These are phyloP conservation scores for Leptinotarsa defecta DNA, from an alignment of 1,140 invertebrate species.

Conservation along the genomic window DNA sequence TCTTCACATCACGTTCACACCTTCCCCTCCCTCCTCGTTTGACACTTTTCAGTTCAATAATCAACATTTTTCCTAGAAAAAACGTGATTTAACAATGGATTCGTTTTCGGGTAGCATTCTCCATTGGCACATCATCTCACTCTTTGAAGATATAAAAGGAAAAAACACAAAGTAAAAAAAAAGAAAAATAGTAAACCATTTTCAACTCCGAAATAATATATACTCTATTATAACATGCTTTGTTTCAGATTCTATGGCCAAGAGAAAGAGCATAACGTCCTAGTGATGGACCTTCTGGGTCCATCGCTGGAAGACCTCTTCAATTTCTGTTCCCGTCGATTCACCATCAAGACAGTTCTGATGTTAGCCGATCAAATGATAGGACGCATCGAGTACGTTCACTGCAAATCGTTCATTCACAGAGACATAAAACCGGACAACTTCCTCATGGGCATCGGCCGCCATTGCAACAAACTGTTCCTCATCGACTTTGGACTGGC, in stretches of 20 bases:
- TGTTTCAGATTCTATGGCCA: slow-evolving; percentile 68
- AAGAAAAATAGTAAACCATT: not conserved
- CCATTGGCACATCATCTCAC: no score
- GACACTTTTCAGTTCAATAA: no score
- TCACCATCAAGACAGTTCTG: slow-evolving; percentile 91
- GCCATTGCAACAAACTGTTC: slow-evolving; percentile 87
- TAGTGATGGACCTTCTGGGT: slow-evolving; percentile 91
- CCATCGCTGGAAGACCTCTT: slow-evolving; percentile 92
- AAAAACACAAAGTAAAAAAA: no score
- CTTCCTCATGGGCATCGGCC: slow-evolving; percentile 94
- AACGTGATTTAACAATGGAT: no score
- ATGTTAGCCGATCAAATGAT: slow-evolving; percentile 92
- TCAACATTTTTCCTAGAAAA: no score
- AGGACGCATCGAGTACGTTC: slow-evolving; percentile 84
- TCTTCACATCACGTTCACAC: no score
- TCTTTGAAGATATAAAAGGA: no score
- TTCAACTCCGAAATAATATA: not conserved
- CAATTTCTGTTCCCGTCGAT: slow-evolving; percentile 88
- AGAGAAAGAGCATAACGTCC: slow-evolving; percentile 85
- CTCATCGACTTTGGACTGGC: slow-evolving; percentile 94
- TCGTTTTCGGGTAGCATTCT: no score
- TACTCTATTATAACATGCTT: not conserved
- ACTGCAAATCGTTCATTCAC: slow-evolving; percentile 91
- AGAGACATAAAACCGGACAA: slow-evolving; percentile 93
- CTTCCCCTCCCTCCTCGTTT: no score